Evolutionary conservation across 2,888 invertebrate species (phyloP).

Genomic region (Eledone cirrhosa): DNA sequence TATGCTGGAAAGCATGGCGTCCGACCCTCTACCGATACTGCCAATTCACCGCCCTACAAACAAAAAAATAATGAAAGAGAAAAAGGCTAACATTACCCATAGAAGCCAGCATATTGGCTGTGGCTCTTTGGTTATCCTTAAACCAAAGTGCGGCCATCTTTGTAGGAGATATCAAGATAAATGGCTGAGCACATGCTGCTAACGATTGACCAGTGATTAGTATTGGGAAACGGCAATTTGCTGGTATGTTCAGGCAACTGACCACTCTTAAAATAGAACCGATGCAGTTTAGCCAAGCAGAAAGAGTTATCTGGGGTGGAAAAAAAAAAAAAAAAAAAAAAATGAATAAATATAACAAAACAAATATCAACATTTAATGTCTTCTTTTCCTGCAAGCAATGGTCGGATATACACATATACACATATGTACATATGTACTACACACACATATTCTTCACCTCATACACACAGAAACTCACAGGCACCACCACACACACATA

Average conservation of each 20-base stretch:
- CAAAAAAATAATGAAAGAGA: too few relatives aligned
- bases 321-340: constrained; percentile 16
- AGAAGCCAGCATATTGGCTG: constrained; percentile 68
- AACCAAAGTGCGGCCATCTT: constrained; percentile 70
- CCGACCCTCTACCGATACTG: too few relatives aligned
- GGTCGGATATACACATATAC: not conserved
- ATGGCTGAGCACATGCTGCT: constrained; percentile 69
- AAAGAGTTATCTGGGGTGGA: constrained; percentile 62
- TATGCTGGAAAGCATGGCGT: too few relatives aligned
- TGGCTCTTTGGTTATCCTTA: constrained; percentile 67
- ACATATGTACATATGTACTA: not conserved
- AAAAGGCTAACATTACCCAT: constrained; percentile 52
- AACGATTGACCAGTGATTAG: constrained; percentile 67
- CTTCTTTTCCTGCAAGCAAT: not conserved
- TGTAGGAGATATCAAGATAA: constrained; percentile 69
- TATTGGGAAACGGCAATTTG: constrained; percentile 46
- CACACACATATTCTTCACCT: too few relatives aligned
- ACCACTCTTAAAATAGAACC: constrained; percentile 66
- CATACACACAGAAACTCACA: too few relatives aligned
- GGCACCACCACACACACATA: too few relatives aligned
- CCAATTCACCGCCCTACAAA: too few relatives aligned
- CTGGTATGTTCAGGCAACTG: constrained; percentile 56
- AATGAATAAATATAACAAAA: constrained; percentile 23
- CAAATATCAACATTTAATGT: constrained; percentile 1
- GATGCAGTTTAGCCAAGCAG: constrained; percentile 67